A percentile compares a stretch with the other conserved stretches of the same genome.
These are phyloP conservation scores for Caenorhabditis tropicalis DNA, from an alignment of 1,140 invertebrate genomes.

Conservation along the genomic window DNA sequence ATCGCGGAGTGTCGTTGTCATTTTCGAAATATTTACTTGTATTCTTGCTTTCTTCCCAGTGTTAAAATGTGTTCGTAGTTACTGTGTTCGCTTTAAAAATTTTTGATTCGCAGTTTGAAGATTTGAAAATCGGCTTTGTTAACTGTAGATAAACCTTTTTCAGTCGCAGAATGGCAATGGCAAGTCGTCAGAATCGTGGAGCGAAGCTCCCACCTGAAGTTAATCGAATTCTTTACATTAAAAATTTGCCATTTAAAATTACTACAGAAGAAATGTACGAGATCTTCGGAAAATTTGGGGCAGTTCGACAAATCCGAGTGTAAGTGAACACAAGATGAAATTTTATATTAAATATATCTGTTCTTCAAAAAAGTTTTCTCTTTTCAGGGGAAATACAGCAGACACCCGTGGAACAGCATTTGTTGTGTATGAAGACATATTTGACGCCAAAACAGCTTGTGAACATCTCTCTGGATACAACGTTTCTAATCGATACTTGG, in stretches of 20 bases:
- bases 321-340: constrained; percentile 76
- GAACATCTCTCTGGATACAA: constrained; percentile 99
- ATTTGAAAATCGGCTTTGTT: too few species aligned
- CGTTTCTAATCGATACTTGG: constrained; percentile 96
- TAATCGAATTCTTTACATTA: constrained; percentile 92
- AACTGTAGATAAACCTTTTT: too few species aligned
- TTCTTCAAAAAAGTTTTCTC: constrained; percentile 38
- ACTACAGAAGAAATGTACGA: constrained; percentile 99
- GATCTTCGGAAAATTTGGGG: constrained; percentile 99
- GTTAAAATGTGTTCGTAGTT: too few species aligned
- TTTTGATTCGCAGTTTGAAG: too few species aligned
- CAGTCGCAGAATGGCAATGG: constrained; percentile 67
- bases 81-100: too few species aligned
- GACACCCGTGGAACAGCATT: constrained; percentile 98
- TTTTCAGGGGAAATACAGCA: constrained; percentile 89
- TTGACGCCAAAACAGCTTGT: constrained; percentile 99
- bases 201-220: constrained; percentile 89
- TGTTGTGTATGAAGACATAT: constrained; percentile 99
- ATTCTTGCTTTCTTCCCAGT: neutral
- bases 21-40: neutral
- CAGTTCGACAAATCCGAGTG: constrained; percentile 96
- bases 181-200: constrained; percentile 59
- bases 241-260: constrained; percentile 98
- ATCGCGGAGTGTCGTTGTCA: neutral
- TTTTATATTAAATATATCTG: constrained; percentile 23